Evolutionary conservation across 2,888 invertebrate genomes (phyloP).

Genomic region (Hypselothyrea guttata): DNA sequence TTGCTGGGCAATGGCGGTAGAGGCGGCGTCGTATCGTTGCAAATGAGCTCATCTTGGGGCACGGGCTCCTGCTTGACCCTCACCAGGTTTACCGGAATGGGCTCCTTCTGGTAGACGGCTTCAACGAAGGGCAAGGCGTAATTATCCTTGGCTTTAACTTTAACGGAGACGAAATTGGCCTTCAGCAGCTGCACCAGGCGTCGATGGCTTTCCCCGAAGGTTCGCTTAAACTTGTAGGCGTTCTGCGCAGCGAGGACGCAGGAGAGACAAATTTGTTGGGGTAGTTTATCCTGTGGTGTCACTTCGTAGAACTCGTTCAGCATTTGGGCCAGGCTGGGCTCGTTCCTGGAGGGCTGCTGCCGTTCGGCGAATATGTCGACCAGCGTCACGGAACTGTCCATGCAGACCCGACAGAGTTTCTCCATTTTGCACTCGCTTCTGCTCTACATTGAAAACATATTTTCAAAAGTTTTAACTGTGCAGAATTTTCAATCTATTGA

Average conservation of each 20-base stretch:
- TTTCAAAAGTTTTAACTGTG: background rate
- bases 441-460: slow-evolving; percentile 14
- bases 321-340: slow-evolving; percentile 59
- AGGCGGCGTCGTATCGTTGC: background rate
- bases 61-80: slow-evolving; percentile 23
- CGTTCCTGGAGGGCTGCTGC: slow-evolving; percentile 30
- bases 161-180: slow-evolving; percentile 36
- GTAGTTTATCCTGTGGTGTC: slow-evolving; percentile 49
- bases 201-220: slow-evolving; percentile 67
- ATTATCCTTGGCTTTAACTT: slow-evolving; percentile 76
- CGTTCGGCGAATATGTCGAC: slow-evolving; percentile 58
- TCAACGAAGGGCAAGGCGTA: slow-evolving; percentile 26
- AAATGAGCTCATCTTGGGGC: background rate
- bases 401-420: slow-evolving; percentile 70
- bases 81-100: slow-evolving; percentile 10
- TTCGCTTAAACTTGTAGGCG: slow-evolving; percentile 75
- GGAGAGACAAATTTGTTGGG: slow-evolving; percentile 72
- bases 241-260: slow-evolving; percentile 68
- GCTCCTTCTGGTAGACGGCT: slow-evolving; percentile 20
- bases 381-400: slow-evolving; percentile 52
- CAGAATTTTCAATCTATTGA: slow-evolving; percentile 15
- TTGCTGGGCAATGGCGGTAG: background rate
- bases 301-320: slow-evolving; percentile 63
- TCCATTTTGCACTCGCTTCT: slow-evolving; percentile 25
- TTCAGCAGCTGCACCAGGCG: slow-evolving; percentile 42